phyloP scores from a whole-genome alignment of 2,797 vertebrate species.

The Sebastes hubbsi region DNA sequence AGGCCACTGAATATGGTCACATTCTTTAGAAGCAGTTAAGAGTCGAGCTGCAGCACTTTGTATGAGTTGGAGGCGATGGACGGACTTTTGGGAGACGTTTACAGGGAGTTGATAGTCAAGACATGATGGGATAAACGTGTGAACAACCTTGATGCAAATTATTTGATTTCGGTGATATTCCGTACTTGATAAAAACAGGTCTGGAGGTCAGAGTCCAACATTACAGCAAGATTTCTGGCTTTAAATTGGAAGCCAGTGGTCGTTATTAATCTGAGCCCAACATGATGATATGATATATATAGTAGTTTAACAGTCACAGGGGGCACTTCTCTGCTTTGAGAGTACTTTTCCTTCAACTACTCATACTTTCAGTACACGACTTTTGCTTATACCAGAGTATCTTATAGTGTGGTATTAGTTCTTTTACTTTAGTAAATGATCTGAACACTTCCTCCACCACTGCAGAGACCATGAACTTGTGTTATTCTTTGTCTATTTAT shows the following conservation, averaged over 20 bases:
- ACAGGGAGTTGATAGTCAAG: not conserved
- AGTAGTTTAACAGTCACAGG: not conserved
- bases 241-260: not conserved
- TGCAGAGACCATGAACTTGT: not conserved
- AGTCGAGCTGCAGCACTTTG: not conserved
- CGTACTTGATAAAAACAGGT: not conserved
- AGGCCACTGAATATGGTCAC: too few relatives aligned
- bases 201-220: not conserved
- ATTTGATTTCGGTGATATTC: not conserved
- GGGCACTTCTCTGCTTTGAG: not conserved
- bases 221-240: not conserved
- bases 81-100: not conserved
- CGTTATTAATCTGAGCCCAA: not conserved
- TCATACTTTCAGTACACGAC: not conserved
- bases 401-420: not conserved
- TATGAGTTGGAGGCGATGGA: not conserved
- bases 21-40: too few relatives aligned
- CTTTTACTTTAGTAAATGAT: not conserved
- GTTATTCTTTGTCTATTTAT: not conserved
- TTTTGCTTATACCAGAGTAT: not conserved
- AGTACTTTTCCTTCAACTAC: not conserved
- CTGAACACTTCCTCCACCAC: not conserved
- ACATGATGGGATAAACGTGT: not conserved
- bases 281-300: not conserved
- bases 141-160: not conserved